Conservation (phyloP, 2,113 vertebrate species). For the Cricetomys ansorgei region DNA sequence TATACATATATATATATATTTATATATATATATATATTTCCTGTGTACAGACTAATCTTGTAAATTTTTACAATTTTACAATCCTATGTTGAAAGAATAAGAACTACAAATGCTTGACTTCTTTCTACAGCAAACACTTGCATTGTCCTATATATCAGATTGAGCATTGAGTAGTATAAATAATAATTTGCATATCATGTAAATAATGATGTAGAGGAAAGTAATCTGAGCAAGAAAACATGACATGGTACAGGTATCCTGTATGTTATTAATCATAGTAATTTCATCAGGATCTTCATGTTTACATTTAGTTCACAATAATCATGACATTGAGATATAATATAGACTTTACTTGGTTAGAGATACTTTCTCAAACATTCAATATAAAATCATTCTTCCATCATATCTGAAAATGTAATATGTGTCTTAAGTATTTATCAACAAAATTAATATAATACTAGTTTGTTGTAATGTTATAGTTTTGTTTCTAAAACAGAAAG, state of each 20-base stretch:
- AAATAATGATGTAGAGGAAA: background rate
- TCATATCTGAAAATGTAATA: background rate
- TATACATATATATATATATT: background rate
- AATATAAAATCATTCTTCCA: background rate
- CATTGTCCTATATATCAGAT: background rate
- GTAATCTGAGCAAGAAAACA: background rate
- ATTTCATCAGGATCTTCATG: background rate
- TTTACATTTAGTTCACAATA: background rate
- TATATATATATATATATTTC: background rate
- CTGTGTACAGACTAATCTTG: background rate
- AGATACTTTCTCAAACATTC: background rate
- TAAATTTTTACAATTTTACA: background rate
- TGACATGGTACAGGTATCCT: too few relatives aligned
- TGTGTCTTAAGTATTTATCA: background rate
- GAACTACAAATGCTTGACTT: background rate
- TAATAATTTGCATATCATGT: background rate
- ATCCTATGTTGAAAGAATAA: background rate
- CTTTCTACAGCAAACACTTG: background rate
- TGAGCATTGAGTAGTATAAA: background rate
- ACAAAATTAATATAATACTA: background rate
- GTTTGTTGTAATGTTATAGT: background rate
- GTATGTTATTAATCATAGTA: too few relatives aligned
- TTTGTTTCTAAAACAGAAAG: background rate
- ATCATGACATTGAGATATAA: background rate
- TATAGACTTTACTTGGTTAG: background rate